Conservation (phyloP, 2,888 invertebrate species). For the Campoplex capitator region DNA sequence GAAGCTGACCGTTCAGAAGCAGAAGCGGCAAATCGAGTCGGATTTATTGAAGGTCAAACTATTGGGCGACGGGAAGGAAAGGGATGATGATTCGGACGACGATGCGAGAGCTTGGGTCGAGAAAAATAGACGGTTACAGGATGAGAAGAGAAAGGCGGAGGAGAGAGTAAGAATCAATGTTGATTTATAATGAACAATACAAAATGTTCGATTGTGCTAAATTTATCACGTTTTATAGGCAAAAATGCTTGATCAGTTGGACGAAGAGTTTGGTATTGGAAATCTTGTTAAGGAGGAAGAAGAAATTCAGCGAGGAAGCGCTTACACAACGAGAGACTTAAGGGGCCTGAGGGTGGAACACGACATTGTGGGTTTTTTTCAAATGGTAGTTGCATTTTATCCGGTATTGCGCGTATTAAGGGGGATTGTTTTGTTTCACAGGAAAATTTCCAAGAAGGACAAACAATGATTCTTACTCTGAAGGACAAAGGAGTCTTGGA, state of each 20-base stretch:
- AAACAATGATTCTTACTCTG: constrained; percentile 94
- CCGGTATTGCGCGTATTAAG: neutral
- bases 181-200: constrained; percentile 2
- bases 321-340: constrained; percentile 90
- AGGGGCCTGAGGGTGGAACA: constrained; percentile 95
- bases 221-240: constrained; percentile 87
- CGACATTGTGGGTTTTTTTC: constrained; percentile 85
- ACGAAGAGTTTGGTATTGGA: constrained; percentile 96
- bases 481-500: constrained; percentile 97
- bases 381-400: neutral
- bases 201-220: neutral
- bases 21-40: constrained; percentile 91
- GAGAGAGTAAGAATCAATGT: constrained; percentile 87
- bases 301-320: constrained; percentile 86
- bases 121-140: constrained; percentile 90
- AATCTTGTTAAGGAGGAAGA: constrained; percentile 93
- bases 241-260: constrained; percentile 97
- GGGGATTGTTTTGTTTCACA: constrained; percentile 63
- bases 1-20: constrained; percentile 91
- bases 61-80: constrained; percentile 87
- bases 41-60: constrained; percentile 87
- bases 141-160: constrained; percentile 93
- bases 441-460: constrained; percentile 90
- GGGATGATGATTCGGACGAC: constrained; percentile 88
- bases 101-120: constrained; percentile 93